Conservation (phyloP, 2,113 vertebrate species). For the Caretta caretta region DNA sequence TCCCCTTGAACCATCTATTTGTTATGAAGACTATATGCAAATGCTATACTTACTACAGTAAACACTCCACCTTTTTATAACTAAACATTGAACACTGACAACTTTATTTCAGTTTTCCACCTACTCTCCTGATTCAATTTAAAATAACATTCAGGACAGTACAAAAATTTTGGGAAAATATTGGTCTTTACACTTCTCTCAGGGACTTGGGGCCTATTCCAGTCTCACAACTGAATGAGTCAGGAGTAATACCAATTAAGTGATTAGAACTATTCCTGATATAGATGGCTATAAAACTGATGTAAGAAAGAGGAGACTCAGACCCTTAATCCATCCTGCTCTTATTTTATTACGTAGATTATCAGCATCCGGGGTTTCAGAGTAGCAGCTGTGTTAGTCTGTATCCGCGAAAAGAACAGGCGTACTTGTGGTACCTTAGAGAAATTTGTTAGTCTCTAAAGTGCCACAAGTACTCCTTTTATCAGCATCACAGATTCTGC, state of each 20-base stretch:
- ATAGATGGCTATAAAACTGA: background rate
- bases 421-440: too few relatives aligned
- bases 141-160: background rate
- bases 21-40: background rate
- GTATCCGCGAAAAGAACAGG: too few relatives aligned
- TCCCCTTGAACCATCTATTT: background rate
- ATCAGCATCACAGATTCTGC: background rate
- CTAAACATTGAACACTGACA: background rate
- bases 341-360: slow-evolving; percentile 9
- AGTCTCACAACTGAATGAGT: background rate
- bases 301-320: background rate
- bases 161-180: background rate
- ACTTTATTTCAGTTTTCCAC: background rate
- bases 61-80: background rate
- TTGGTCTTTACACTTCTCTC: background rate
- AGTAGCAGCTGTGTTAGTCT: too few relatives aligned
- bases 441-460: too few relatives aligned
- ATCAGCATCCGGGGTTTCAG: background rate
- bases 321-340: background rate
- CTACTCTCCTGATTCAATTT: background rate
- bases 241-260: background rate
- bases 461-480: background rate
- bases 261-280: background rate
- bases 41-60: background rate
- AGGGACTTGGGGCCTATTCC: background rate